A percentile compares a stretch with the other conserved stretches of the same genome.
phyloP scores from a whole-genome alignment of 1,140 invertebrate genomes.

The Meloidogyne exigua region DNA sequence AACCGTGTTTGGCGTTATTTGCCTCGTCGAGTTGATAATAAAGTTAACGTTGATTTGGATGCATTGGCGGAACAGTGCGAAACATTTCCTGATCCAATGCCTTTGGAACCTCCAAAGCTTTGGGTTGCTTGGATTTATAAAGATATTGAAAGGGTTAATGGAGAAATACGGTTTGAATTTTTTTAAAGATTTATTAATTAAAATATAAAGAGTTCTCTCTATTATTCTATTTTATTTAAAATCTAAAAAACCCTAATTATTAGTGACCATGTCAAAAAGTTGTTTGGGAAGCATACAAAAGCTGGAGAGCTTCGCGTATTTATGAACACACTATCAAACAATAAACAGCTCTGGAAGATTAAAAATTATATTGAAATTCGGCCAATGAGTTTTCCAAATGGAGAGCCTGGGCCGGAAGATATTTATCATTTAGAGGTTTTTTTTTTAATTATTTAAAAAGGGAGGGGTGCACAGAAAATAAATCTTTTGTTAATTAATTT shows the following conservation, averaged over 20 bases:
- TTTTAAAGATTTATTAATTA: too few relatives aligned
- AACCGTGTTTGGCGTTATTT: conserved; percentile 56
- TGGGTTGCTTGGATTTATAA: conserved; percentile 60
- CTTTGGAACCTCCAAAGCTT: conserved; percentile 52
- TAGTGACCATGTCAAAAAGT: conserved; percentile 24
- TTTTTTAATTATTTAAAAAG: not conserved
- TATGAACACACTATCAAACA: conserved; percentile 56
- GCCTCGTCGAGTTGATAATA: conserved; percentile 50
- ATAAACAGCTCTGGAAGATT: conserved; percentile 56
- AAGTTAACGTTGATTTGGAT: conserved; percentile 51
- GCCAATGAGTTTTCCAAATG: conserved; percentile 56
- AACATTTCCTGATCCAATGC: conserved; percentile 48
- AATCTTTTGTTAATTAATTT: too few relatives aligned
- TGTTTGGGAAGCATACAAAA: conserved; percentile 54
- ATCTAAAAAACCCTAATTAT: too few relatives aligned
- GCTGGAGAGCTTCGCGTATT: conserved; percentile 55
- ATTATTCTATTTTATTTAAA: too few relatives aligned
- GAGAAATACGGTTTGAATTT: not conserved
- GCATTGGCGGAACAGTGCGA: conserved; percentile 32
- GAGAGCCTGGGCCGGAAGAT: conserved; percentile 57
- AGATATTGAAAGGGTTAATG: conserved; percentile 35
- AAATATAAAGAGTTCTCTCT: too few relatives aligned
- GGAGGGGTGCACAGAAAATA: too few relatives aligned
- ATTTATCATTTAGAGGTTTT: conserved; percentile 39
- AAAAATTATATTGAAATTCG: conserved; percentile 60